phyloP scores from a whole-genome alignment of 2,797 vertebrate species.

The Mormyrops attenuatus region DNA sequence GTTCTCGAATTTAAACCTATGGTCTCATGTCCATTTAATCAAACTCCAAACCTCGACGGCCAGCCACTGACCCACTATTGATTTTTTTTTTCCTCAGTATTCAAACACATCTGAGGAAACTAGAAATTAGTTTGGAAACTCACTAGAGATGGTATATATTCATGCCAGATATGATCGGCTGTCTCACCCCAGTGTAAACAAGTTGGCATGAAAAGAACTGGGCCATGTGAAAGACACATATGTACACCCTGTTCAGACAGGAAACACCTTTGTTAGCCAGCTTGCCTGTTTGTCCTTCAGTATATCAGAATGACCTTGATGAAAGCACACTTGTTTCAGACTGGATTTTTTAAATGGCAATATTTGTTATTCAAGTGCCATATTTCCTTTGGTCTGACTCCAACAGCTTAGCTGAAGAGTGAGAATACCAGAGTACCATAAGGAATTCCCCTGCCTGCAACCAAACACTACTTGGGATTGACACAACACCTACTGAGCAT shows the following conservation, averaged over 20 bases:
- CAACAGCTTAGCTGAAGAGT: background rate
- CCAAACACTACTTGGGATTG: background rate
- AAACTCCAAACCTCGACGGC: background rate
- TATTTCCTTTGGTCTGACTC: background rate
- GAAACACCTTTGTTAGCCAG: background rate
- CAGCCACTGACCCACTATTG: background rate
- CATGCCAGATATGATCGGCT: background rate
- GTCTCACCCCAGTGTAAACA: background rate
- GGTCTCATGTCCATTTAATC: background rate
- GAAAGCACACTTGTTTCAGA: slow-evolving; percentile 12
- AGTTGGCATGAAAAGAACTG: background rate
- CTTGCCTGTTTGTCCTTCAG: background rate
- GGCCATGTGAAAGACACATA: background rate
- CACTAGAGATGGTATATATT: background rate
- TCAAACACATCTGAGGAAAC: slow-evolving; percentile 8
- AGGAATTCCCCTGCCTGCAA: background rate
- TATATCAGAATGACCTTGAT: slow-evolving; percentile 9
- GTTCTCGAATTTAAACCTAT: background rate
- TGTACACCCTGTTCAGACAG: background rate
- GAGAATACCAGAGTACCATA: background rate
- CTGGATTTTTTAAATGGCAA: background rate
- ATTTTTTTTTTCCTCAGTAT: background rate
- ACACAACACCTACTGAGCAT: background rate
- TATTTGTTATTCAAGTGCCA: background rate
- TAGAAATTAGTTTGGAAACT: background rate